Conservation (phyloP, 2,888 invertebrate genomes). For the Sinhomidia bicolor region DNA sequence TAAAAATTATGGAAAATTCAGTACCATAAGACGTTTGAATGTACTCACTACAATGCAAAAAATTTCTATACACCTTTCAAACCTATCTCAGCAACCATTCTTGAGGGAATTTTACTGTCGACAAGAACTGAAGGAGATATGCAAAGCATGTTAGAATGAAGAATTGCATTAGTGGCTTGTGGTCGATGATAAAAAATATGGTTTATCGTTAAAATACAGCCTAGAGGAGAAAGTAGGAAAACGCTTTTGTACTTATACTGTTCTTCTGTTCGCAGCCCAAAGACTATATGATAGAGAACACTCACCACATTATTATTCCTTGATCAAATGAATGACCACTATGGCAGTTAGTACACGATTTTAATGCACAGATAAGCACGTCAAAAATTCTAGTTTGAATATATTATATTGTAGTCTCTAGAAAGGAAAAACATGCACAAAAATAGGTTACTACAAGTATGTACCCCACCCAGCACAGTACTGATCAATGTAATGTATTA, state of each 20-base stretch:
- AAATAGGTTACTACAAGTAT: no score
- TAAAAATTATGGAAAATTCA: not conserved
- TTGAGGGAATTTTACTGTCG: not conserved
- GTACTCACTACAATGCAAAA: not conserved
- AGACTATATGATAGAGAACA: not conserved
- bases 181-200: not conserved
- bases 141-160: not conserved
- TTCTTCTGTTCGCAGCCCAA: not conserved
- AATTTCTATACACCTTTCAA: not conserved
- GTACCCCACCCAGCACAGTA: no score
- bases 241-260: not conserved
- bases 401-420: no score
- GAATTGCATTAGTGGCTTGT: not conserved
- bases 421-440: no score
- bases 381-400: no score
- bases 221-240: not conserved
- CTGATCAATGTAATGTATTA: no score
- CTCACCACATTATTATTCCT: no score
- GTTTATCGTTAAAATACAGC: not conserved
- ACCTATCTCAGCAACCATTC: not conserved
- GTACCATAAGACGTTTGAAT: no score
- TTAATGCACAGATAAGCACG: no score
- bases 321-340: no score
- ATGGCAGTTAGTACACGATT: no score
- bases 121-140: conserved; percentile 1